Percentiles rank a stretch among this genome's conserved stretches.
Evolutionary conservation across 2,888 invertebrate species (phyloP).

Genomic region (Ectemnius continuus): DNA sequence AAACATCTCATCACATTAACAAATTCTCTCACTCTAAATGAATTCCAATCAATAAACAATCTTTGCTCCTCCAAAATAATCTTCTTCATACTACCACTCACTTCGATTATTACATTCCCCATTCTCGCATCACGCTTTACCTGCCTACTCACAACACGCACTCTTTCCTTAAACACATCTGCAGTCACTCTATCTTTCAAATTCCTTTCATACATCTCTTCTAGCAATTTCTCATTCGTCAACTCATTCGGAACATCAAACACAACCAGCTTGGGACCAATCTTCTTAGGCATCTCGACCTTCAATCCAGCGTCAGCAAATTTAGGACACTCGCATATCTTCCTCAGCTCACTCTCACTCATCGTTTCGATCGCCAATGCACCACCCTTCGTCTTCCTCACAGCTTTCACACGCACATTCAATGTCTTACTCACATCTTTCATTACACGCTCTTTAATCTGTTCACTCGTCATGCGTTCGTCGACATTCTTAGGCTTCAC

Average conservation of each 20-base stretch:
- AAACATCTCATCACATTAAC: conserved; percentile 15
- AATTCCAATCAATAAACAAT: conserved; percentile 10
- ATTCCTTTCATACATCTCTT: too few relatives aligned
- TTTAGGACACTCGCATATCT: too few relatives aligned
- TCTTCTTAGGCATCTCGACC: too few relatives aligned
- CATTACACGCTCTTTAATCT: neutral
- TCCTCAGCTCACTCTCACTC: too few relatives aligned
- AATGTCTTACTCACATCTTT: neutral
- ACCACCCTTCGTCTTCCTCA: conserved; percentile 4
- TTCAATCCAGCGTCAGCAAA: too few relatives aligned
- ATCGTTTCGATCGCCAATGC: neutral
- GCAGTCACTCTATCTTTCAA: conserved; percentile 7
- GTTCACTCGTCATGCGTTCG: too few relatives aligned
- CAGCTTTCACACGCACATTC: conserved; percentile 5
- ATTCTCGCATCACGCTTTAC: conserved; percentile 1
- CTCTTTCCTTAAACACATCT: conserved; percentile 13
- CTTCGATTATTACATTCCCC: conserved; percentile 20
- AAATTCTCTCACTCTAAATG: conserved; percentile 13
- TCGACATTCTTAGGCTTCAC: too few relatives aligned
- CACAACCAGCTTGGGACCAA: too few relatives aligned
- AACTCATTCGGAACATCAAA: conserved; percentile 19
- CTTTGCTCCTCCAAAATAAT: neutral
- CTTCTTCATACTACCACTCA: neutral
- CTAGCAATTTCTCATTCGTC: conserved; percentile 6
- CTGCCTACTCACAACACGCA: conserved; percentile 8